A percentile compares a stretch with the other conserved stretches of the same genome.
phyloP scores from a whole-genome alignment of 1,140 invertebrate genomes.

The Grapholita molesta region DNA sequence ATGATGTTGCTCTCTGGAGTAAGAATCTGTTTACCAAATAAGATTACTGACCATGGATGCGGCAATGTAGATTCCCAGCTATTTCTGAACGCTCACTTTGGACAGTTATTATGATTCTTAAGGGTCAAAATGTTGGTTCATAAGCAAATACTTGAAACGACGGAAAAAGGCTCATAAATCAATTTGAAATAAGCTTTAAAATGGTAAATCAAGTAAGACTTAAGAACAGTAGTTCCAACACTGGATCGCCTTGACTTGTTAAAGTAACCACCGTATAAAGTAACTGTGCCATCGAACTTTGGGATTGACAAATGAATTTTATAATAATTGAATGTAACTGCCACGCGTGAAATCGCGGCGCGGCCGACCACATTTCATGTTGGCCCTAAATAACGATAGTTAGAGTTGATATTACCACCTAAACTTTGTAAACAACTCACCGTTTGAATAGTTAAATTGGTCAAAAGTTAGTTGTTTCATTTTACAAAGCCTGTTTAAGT shows the following conservation, averaged over 20 bases:
- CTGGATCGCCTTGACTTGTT: neutral
- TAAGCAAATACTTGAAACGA: neutral
- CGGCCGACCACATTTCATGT: constrained; percentile 48
- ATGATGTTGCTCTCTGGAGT: neutral
- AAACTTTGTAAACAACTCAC: neutral
- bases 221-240: neutral
- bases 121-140: neutral
- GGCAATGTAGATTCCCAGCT: neutral
- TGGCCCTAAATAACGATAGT: constrained; percentile 15
- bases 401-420: constrained; percentile 42
- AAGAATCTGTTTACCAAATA: neutral
- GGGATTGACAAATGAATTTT: constrained; percentile 1
- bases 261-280: neutral
- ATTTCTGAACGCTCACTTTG: neutral
- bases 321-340: constrained; percentile 17
- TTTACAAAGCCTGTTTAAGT: too few species aligned
- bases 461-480: too few species aligned
- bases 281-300: neutral
- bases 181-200: neutral
- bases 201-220: neutral
- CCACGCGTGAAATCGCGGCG: constrained; percentile 44
- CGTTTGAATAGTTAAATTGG: too few species aligned
- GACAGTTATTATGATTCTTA: neutral
- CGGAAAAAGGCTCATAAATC: neutral
- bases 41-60: neutral